Evolutionary conservation across 92 coral and sea anemone genomes (phyloP).

Genomic region (Actinostola sp.): DNA sequence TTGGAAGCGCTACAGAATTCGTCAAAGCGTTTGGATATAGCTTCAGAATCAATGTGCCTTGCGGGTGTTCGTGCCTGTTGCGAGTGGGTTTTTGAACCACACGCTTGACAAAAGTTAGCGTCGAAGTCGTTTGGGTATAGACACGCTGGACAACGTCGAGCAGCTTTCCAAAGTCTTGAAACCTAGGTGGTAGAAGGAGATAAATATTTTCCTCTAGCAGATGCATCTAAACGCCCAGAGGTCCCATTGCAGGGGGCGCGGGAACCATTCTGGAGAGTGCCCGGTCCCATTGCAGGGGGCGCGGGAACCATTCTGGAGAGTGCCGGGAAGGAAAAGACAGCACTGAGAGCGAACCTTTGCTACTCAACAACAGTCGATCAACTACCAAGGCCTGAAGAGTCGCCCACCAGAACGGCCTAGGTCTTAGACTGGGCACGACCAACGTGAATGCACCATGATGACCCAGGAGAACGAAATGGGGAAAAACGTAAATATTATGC

Average conservation of each 20-base stretch:
- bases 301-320: too few relatives aligned
- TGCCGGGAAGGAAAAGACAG: slow-evolving; percentile 49
- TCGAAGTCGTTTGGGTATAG: slow-evolving; percentile 32
- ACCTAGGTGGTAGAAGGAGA: slow-evolving; percentile 6
- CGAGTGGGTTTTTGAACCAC: slow-evolving; percentile 18
- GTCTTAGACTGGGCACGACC: background rate
- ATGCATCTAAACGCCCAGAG: slow-evolving; percentile 33
- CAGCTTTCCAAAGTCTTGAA: slow-evolving; percentile 33
- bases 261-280: too few relatives aligned
- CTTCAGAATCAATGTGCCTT: background rate
- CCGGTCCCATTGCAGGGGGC: too few relatives aligned
- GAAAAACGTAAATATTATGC: slow-evolving; percentile 46
- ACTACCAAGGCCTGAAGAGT: slow-evolving; percentile 4
- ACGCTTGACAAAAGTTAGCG: slow-evolving; percentile 34
- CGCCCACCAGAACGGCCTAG: slow-evolving; percentile 35
- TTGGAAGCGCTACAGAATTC: slow-evolving; percentile 1
- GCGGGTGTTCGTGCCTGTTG: background rate
- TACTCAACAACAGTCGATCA: too few relatives aligned
- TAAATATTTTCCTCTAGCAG: background rate
- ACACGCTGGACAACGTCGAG: slow-evolving; percentile 32
- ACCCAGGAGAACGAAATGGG: slow-evolving; percentile 13
- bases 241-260: too few relatives aligned
- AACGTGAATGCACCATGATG: slow-evolving; percentile 18
- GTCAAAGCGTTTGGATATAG: slow-evolving; percentile 14
- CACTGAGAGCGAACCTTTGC: slow-evolving; percentile 27